Conservation (phyloP, 2,888 invertebrate genomes). For the Isoperla grammatica region DNA sequence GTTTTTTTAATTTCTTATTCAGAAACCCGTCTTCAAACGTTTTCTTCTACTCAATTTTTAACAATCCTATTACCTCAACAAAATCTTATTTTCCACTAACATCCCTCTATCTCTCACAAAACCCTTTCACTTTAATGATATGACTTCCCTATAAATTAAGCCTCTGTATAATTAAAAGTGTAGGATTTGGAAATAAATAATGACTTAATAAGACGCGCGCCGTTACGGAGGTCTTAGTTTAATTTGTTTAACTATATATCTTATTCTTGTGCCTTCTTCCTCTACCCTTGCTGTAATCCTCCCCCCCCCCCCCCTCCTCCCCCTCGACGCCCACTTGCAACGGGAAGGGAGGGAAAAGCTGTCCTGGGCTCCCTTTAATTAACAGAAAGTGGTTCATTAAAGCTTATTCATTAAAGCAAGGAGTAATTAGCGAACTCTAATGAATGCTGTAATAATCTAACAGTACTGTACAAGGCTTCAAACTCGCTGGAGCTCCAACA, state of each 20-base stretch:
- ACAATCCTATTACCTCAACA: no score
- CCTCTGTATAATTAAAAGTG: constrained; percentile 13
- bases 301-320: constrained; percentile 37
- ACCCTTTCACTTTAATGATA: constrained; percentile 9
- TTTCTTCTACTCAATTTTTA: no score
- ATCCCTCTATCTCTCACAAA: background rate
- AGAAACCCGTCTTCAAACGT: no score
- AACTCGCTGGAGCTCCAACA: background rate
- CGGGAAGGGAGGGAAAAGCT: constrained; percentile 25
- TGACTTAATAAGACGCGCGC: constrained; percentile 16
- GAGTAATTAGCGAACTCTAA: constrained; percentile 85
- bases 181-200: constrained; percentile 18
- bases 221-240: constrained; percentile 17
- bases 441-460: constrained; percentile 73
- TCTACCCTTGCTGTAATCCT: constrained; percentile 13
- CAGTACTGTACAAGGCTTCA: constrained; percentile 25
- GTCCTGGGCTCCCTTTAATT: constrained; percentile 65
- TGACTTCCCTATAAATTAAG: constrained; percentile 17
- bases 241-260: constrained; percentile 18
- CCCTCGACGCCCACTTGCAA: constrained; percentile 45
- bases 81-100: no score
- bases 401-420: constrained; percentile 86
- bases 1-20: no score
- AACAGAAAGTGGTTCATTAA: constrained; percentile 88
- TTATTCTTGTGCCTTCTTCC: constrained; percentile 18